Percentiles rank a stretch among this genome's conserved stretches.
These are phyloP conservation scores for Aradophagus sp. DNA, from an alignment of 1,140 invertebrate genomes.

Conservation along the genomic window DNA sequence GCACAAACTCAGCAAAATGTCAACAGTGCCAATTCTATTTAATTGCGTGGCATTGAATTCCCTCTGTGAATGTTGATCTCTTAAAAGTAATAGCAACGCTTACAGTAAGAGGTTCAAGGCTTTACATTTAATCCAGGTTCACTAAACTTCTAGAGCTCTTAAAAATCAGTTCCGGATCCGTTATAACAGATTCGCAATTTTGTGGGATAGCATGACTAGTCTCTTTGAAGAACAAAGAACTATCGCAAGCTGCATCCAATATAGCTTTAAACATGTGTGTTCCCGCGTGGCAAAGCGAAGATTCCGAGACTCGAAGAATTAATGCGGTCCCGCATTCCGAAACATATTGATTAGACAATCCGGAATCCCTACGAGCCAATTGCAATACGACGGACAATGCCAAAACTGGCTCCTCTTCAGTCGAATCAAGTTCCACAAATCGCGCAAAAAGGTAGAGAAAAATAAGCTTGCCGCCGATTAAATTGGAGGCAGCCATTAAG, in stretches of 20 bases:
- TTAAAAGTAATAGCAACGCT: constrained; percentile 72
- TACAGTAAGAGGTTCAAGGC: constrained; percentile 74
- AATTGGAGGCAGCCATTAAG: constrained; percentile 75
- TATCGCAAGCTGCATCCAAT: constrained; percentile 77
- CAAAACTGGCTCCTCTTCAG: constrained; percentile 76
- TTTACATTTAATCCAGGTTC: constrained; percentile 77
- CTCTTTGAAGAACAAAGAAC: constrained; percentile 72
- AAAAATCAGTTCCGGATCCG: constrained; percentile 77
- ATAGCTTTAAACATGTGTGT: constrained; percentile 77
- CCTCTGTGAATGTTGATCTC: constrained; percentile 79
- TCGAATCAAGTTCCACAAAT: constrained; percentile 78
- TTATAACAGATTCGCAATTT: constrained; percentile 74
- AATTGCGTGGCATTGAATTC: constrained; percentile 82
- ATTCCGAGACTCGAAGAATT: constrained; percentile 76
- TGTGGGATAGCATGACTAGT: constrained; percentile 68
- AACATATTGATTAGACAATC: constrained; percentile 74
- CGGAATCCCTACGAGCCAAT: constrained; percentile 74
- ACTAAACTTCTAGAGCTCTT: constrained; percentile 77
- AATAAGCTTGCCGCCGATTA: constrained; percentile 78
- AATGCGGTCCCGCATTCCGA: constrained; percentile 73
- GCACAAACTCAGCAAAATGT: constrained; percentile 79
- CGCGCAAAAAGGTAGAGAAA: constrained; percentile 79
- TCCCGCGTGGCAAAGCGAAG: constrained; percentile 73
- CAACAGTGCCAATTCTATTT: constrained; percentile 78
- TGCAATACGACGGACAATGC: constrained; percentile 77